Conservation (phyloP, 2,888 invertebrate genomes). For the Blera fallax region DNA sequence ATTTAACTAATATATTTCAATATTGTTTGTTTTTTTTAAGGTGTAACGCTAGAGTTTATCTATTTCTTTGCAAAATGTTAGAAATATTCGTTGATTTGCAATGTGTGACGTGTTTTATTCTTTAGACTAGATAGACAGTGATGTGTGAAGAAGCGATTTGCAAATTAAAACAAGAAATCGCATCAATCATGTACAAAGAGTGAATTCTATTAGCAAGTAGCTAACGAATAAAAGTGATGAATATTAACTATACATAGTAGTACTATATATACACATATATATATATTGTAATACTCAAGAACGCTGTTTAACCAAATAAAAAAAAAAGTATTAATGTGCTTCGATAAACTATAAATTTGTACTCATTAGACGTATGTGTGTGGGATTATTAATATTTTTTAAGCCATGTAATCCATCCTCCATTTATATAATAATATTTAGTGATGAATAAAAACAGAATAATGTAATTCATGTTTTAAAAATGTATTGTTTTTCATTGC, state of each 20-base stretch:
- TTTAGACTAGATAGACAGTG: slow-evolving; percentile 1
- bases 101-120: slow-evolving; percentile 40
- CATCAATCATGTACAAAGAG: slow-evolving; percentile 68
- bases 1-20: background rate
- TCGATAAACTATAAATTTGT: slow-evolving; percentile 59
- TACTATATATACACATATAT: slow-evolving; percentile 39
- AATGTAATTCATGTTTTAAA: slow-evolving; percentile 29
- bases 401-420: slow-evolving; percentile 71
- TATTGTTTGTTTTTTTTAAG: slow-evolving; percentile 8
- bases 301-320: slow-evolving; percentile 52
- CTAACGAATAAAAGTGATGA: slow-evolving; percentile 48
- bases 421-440: slow-evolving; percentile 62
- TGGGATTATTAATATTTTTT: slow-evolving; percentile 44
- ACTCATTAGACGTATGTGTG: slow-evolving; percentile 64
- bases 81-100: background rate
- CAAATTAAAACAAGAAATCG: slow-evolving; percentile 26
- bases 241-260: slow-evolving; percentile 55
- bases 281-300: slow-evolving; percentile 61
- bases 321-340: slow-evolving; percentile 65
- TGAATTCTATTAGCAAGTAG: slow-evolving; percentile 64
- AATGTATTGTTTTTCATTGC: slow-evolving; percentile 7
- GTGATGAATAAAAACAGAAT: slow-evolving; percentile 56
- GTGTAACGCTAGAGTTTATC: slow-evolving; percentile 25
- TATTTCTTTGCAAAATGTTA: slow-evolving; percentile 38
- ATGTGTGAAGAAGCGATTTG: slow-evolving; percentile 36